Conservation (phyloP, 2,888 invertebrate genomes). For the Lagria hirta region DNA sequence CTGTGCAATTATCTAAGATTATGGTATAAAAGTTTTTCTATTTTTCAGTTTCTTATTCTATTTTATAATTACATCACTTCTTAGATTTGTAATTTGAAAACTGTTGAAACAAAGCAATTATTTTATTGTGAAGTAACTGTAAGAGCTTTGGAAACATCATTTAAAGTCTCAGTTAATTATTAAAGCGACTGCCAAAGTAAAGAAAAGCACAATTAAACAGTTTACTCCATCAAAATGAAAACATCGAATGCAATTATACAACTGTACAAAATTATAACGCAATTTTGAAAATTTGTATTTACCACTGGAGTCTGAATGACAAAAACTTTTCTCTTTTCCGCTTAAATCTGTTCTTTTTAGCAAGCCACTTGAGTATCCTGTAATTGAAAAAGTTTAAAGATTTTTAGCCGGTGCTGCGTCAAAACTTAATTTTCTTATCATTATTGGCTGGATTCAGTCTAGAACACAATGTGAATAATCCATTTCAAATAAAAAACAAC, state of each 20-base stretch:
- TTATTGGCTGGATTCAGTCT: conserved; percentile 21
- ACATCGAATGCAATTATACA: conserved; percentile 23
- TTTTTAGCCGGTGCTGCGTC: conserved; percentile 19
- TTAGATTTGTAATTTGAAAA: conserved; percentile 1
- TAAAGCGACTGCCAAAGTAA: too few relatives aligned
- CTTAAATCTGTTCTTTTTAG: conserved; percentile 23
- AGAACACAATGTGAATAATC: conserved; percentile 20
- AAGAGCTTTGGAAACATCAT: not conserved
- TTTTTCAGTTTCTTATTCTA: too few relatives aligned
- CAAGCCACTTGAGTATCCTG: conserved; percentile 31
- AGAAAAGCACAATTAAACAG: conserved; percentile 23
- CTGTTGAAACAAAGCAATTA: too few relatives aligned
- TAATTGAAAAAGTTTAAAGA: conserved; percentile 35
- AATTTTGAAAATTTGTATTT: conserved; percentile 25
- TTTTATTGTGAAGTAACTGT: not conserved
- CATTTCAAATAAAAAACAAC: conserved; percentile 10
- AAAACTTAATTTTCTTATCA: conserved; percentile 28
- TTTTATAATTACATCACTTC: too few relatives aligned
- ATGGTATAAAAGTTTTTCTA: too few relatives aligned
- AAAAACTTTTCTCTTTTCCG: conserved; percentile 24
- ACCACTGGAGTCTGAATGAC: conserved; percentile 19
- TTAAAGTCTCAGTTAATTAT: too few relatives aligned
- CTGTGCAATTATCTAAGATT: too few relatives aligned
- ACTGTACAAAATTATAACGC: conserved; percentile 30
- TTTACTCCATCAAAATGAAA: conserved; percentile 30